These are phyloP conservation scores for Spilarctia lutea DNA, from an alignment of 2,888 invertebrate species.

Conservation along the genomic window DNA sequence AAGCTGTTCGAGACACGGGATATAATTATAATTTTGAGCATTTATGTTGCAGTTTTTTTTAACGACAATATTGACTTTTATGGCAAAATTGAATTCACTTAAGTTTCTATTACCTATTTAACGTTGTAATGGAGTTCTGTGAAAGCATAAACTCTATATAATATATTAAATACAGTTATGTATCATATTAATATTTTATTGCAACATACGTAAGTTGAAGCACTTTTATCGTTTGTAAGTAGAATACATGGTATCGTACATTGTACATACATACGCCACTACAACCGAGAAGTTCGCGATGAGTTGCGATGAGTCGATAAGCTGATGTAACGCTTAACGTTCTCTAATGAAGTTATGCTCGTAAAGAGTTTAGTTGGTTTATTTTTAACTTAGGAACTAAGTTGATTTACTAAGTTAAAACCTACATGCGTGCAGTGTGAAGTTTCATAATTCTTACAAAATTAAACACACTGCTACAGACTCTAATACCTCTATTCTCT, in stretches of 20 bases:
- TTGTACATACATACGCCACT: conserved; percentile 49
- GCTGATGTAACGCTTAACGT: conserved; percentile 43
- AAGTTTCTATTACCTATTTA: too few relatives aligned
- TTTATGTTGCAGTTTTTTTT: too few relatives aligned
- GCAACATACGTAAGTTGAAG: too few relatives aligned
- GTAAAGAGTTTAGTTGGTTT: not conserved
- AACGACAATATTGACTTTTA: too few relatives aligned
- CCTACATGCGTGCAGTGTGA: not conserved
- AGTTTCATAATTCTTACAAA: not conserved
- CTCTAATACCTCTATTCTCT: too few relatives aligned
- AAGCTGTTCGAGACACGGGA: too few relatives aligned
- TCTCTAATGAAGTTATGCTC: conserved; percentile 28
- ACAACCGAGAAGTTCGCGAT: conserved; percentile 46
- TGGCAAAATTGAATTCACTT: too few relatives aligned
- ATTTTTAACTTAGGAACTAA: not conserved
- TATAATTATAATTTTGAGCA: too few relatives aligned
- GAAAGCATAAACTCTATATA: not conserved
- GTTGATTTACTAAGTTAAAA: not conserved
- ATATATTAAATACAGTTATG: not conserved
- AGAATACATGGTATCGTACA: conserved; percentile 13
- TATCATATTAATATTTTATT: too few relatives aligned
- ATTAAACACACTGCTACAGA: too few relatives aligned
- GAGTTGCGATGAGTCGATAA: conserved; percentile 60
- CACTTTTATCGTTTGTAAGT: not conserved
- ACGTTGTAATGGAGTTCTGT: too few relatives aligned